phyloP scores from a whole-genome alignment of 2,113 vertebrate species.

The Archocentrus centrarchus region DNA sequence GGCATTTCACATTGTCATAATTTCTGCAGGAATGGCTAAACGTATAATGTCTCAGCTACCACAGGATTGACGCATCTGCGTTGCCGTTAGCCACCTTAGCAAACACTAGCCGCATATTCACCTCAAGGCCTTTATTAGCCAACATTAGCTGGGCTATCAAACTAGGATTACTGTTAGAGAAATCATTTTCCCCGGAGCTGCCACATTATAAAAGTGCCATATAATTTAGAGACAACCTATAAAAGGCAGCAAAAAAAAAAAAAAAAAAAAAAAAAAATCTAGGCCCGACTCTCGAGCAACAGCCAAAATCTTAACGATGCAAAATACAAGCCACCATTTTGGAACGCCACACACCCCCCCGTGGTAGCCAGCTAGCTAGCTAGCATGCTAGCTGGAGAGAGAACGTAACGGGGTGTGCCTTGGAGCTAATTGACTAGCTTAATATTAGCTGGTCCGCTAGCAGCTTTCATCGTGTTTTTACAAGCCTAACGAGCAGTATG shows the following conservation, averaged over 20 bases:
- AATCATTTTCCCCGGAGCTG: rapidly evolving
- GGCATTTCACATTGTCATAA: neutral
- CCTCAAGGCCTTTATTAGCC: slow-evolving; percentile 57
- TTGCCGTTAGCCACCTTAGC: slow-evolving; percentile 60
- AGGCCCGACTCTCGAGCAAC: slow-evolving; percentile 50
- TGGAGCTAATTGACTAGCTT: slow-evolving; percentile 39
- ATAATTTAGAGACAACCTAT: neutral
- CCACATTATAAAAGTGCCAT: neutral
- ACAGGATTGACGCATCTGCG: slow-evolving; percentile 66
- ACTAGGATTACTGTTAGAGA: neutral
- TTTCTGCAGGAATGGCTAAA: neutral
- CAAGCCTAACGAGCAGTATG: neutral
- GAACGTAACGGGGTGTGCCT: slow-evolving; percentile 28
- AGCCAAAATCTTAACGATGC: slow-evolving; percentile 58
- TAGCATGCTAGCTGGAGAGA: slow-evolving; percentile 65
- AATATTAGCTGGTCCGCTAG: slow-evolving; percentile 22
- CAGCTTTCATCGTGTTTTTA: neutral
- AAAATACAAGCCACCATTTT: slow-evolving; percentile 84
- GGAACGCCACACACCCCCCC: slow-evolving; percentile 80
- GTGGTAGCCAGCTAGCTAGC: slow-evolving; percentile 55
- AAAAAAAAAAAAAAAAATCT: neutral
- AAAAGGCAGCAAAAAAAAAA: too few relatives aligned
- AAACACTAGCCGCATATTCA: slow-evolving; percentile 44
- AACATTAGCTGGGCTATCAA: slow-evolving; percentile 35
- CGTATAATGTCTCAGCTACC: neutral